Base-by-base conservation (phyloP, 53 echinoderm and acorn worm species). In the Crossaster papposus region DNA sequence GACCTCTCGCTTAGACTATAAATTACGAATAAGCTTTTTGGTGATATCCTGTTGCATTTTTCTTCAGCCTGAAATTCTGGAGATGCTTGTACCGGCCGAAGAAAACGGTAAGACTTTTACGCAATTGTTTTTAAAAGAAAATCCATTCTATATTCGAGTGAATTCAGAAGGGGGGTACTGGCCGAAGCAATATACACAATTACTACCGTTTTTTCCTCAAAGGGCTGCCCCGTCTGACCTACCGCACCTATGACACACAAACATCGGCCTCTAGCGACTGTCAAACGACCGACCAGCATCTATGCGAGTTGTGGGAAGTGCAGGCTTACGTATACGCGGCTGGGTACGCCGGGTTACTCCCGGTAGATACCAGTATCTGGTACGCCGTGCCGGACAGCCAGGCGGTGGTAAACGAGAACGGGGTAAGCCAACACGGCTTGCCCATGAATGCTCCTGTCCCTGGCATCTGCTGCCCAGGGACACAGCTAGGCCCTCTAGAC, bases 321-420 rank as follows among this genome's bases (percentile, higher is more conserved):
- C n/a, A n/a, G 9, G 54, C 62, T 1, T 24, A 87, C 0, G 36
- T 18, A n/a, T 12, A 15, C 10, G 24, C 1, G 14, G 36, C 17
- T 11, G 26, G 36, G 4, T 76, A 62, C 63, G 0, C 18, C 37
- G 36, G n/a, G 7, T 23, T 28, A 24, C 30, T 76, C 1, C 62
- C 77, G 28, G 36, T 9, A 24, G 77, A 87, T 26, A 77, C 64
- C 63, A 35, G 26, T 54, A 23, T 58, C 24, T 87, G 87, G 87
- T 87, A 87, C 62, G 87, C 87, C 20, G 76, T 58, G 24, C 76
- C 63, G 13, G 87, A 77, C 28, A 87, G 87, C 37, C 87, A 87
- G 36, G 87, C 75, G 75, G 28, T 54, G 58, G 22, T 58, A 4
- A 72, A 22, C n/a, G 33, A 15, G 26, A 26, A 1, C 1, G 64